Percentiles rank a stretch among this genome's conserved stretches.
Evolutionary conservation across 2,797 vertebrate genomes (phyloP).

Genomic region (Loris lydekkerianus): DNA sequence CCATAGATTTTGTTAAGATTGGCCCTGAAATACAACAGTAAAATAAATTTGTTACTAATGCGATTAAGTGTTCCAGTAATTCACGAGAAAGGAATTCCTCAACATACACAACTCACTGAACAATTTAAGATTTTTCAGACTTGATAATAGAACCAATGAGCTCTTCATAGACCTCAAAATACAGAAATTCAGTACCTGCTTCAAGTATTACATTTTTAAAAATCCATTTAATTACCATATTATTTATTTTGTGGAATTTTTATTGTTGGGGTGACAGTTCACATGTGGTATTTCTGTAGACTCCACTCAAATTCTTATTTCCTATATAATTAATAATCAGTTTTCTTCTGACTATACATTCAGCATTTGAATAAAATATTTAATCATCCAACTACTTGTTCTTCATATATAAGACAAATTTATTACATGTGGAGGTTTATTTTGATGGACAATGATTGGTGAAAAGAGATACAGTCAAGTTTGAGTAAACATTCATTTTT

Average conservation of each 20-base stretch:
- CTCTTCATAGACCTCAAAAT: conserved; percentile 44
- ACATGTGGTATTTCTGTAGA: not conserved
- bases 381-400: not conserved
- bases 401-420: not conserved
- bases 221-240: conserved; percentile 28
- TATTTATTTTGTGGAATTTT: conserved; percentile 50
- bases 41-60: conserved; percentile 85
- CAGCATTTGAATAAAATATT: not conserved
- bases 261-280: not conserved
- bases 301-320: not conserved
- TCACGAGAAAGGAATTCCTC: conserved; percentile 83
- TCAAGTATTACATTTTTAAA: not conserved
- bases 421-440: not conserved
- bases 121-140: conserved; percentile 71
- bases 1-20: conserved; percentile 85
- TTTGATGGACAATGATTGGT: conserved; percentile 20
- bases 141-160: conserved; percentile 61
- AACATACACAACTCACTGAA: conserved; percentile 66
- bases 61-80: conserved; percentile 87
- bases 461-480: not conserved
- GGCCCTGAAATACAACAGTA: conserved; percentile 80
- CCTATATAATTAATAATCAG: not conserved
- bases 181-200: conserved; percentile 37
- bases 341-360: not conserved
- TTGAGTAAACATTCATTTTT: conserved; percentile 30